A percentile compares a stretch with the other conserved stretches of the same genome.
Conservation (phyloP, 1,140 invertebrate species). For the Cyclargus thomasi region DNA sequence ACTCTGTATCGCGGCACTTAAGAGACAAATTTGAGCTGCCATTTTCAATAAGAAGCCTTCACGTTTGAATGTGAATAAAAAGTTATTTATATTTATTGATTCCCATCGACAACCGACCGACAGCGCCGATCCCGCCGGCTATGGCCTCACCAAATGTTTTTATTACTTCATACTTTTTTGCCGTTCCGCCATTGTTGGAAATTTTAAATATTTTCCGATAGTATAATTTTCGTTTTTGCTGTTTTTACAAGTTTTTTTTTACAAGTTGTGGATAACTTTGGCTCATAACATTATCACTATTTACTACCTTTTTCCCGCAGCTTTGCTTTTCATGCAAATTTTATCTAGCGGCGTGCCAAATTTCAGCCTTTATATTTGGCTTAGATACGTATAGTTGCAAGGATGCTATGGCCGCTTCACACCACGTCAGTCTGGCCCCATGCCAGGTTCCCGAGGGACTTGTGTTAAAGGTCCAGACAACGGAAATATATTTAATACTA, state of each 20-base stretch:
- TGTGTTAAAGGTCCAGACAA: no score
- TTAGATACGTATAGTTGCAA: no score
- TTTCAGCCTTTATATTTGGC: no score
- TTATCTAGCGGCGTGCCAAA: no score
- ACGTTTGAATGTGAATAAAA: not conserved
- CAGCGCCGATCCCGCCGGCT: not conserved
- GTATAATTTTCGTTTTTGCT: not conserved
- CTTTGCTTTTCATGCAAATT: no score
- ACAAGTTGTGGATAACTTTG: not conserved
- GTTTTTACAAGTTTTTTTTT: not conserved
- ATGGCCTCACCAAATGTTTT: conserved; percentile 15
- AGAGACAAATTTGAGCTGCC: not conserved
- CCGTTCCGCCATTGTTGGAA: not conserved
- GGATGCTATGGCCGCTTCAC: no score
- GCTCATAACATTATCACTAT: no score
- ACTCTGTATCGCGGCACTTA: not conserved
- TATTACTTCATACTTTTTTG: conserved; percentile 8
- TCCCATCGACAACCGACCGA: not conserved
- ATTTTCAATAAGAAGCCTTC: not conserved
- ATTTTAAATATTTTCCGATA: not conserved
- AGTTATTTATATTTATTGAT: not conserved
- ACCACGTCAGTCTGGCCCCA: no score
- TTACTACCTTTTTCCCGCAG: no score
- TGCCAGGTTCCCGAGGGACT: no score
- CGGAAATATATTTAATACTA: no score